A percentile compares a stretch with the other conserved stretches of the same genome.
Evolutionary conservation across 2,797 vertebrate genomes (phyloP).

Genomic region (Neostethus bicornis): DNA sequence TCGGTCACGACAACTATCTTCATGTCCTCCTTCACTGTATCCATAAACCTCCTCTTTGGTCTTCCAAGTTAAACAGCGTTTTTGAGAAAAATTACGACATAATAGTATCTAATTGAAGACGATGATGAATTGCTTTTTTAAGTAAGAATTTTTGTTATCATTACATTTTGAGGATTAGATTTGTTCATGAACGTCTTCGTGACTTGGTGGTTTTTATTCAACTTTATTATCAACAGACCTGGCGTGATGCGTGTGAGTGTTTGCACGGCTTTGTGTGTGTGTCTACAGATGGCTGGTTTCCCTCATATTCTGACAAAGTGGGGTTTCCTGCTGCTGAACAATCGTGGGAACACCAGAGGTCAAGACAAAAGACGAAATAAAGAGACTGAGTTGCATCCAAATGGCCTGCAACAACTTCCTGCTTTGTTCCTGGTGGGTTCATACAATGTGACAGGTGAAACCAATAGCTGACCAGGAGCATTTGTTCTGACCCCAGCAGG

Average conservation of each 20-base stretch:
- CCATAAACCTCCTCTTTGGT: no score
- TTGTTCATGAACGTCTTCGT: not conserved
- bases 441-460: constrained; percentile 78
- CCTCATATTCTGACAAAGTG: constrained; percentile 87
- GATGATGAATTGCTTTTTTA: no score
- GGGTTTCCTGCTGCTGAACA: constrained; percentile 84
- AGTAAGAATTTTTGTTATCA: no score
- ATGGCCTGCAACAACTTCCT: constrained; percentile 81
- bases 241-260: constrained; percentile 7
- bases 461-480: constrained; percentile 55
- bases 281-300: constrained; percentile 93
- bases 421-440: constrained; percentile 61
- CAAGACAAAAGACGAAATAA: constrained; percentile 76
- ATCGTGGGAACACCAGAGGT: constrained; percentile 91
- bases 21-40: no score
- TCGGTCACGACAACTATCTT: no score
- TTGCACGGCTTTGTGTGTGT: constrained; percentile 50
- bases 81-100: no score
- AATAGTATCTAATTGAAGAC: no score
- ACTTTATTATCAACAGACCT: not conserved
- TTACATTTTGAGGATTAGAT: no score
- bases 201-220: not conserved
- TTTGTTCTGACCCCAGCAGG: constrained; percentile 59
- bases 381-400: constrained; percentile 85
- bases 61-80: no score